A percentile compares a stretch with the other conserved stretches of the same genome.
These are phyloP conservation scores for Protonemura montana DNA, from an alignment of 2,888 invertebrate genomes.

Conservation along the genomic window DNA sequence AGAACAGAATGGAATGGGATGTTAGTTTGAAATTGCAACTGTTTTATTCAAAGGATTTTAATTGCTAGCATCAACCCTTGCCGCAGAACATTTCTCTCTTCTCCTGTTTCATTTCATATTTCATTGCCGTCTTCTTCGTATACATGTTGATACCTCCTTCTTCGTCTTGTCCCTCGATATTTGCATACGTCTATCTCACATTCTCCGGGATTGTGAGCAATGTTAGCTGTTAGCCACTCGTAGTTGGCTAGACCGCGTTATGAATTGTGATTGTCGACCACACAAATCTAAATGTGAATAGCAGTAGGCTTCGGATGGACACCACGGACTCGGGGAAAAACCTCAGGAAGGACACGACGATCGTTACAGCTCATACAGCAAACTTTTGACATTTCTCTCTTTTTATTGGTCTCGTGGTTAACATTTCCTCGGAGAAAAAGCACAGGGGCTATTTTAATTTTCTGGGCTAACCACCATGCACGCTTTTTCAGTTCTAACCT, in stretches of 20 bases:
- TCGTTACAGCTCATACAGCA: neutral
- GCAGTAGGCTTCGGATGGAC: slow-evolving; percentile 19
- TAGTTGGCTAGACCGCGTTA: neutral
- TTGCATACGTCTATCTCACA: slow-evolving; percentile 23
- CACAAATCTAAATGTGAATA: neutral
- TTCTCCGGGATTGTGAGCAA: slow-evolving; percentile 1
- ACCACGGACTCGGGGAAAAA: slow-evolving; percentile 5
- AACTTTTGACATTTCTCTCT: slow-evolving; percentile 34
- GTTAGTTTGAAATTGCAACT: slow-evolving; percentile 51
- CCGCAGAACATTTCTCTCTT: slow-evolving; percentile 27
- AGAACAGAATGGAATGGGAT: slow-evolving; percentile 43
- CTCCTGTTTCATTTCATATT: slow-evolving; percentile 40
- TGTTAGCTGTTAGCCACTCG: slow-evolving; percentile 1
- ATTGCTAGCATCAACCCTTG: slow-evolving; percentile 51
- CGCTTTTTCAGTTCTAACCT: slow-evolving; percentile 18
- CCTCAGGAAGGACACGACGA: neutral
- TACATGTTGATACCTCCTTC: slow-evolving; percentile 22
- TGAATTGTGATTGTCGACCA: slow-evolving; percentile 8
- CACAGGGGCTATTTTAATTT: slow-evolving; percentile 30
- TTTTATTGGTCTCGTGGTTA: slow-evolving; percentile 38
- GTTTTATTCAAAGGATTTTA: slow-evolving; percentile 52
- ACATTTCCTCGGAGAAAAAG: slow-evolving; percentile 32
- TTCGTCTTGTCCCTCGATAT: slow-evolving; percentile 38
- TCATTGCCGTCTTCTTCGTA: slow-evolving; percentile 33
- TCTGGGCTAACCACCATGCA: slow-evolving; percentile 17